phyloP scores from a whole-genome alignment of 2,113 vertebrate genomes.

The Hyperopisus bebe region DNA sequence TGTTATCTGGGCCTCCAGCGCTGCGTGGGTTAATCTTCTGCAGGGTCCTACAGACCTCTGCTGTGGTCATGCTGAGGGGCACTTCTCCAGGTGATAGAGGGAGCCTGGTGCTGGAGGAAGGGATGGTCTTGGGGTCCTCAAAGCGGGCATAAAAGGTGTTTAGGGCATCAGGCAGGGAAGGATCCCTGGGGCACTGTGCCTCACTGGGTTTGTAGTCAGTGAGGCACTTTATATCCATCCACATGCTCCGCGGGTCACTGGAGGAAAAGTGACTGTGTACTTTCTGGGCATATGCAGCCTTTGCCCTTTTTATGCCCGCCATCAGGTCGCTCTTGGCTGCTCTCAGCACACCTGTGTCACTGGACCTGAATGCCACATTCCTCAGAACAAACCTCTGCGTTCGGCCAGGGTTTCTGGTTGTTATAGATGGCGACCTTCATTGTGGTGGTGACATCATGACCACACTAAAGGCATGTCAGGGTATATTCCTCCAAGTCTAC shows the following conservation, averaged over 20 bases:
- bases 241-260: not conserved
- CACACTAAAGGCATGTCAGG: no score
- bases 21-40: not conserved
- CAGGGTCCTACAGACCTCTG: not conserved
- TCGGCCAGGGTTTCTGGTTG: not conserved
- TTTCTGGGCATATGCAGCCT: no score
- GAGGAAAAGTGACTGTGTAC: no score
- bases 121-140: no score
- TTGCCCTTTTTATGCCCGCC: no score
- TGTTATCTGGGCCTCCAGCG: not conserved
- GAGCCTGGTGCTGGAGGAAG: not conserved
- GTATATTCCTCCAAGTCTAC: not conserved
- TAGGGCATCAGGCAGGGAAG: no score
- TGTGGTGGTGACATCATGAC: not conserved
- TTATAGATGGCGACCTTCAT: not conserved
- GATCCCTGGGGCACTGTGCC: no score
- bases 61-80: not conserved
- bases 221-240: not conserved
- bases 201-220: not conserved
- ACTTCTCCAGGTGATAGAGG: not conserved
- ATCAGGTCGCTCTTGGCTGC: not conserved
- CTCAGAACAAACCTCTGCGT: no score
- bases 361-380: not conserved
- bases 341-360: not conserved
- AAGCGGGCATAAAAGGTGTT: no score